phyloP scores from a whole-genome alignment of 1,140 invertebrate genomes.

The Cydia amplana region DNA sequence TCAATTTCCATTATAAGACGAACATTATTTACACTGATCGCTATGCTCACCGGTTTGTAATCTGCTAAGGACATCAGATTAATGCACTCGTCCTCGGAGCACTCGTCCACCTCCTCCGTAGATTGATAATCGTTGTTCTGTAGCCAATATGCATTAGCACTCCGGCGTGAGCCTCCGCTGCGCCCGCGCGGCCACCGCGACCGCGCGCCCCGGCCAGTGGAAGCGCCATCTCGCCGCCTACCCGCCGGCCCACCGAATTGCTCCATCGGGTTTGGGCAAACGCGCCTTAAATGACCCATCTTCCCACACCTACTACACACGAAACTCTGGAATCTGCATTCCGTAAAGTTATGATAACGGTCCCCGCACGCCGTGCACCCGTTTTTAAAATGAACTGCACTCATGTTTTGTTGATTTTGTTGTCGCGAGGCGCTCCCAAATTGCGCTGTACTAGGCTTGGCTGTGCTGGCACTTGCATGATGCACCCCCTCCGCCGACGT shows the following conservation, averaged over 20 bases:
- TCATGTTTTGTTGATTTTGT: no score
- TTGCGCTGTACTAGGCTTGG: not conserved
- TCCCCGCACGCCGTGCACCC: not conserved
- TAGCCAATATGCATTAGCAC: no score
- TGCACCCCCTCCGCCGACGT: not conserved
- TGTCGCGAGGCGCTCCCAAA: no score
- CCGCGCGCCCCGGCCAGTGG: not conserved
- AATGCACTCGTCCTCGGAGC: not conserved
- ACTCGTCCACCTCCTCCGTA: no score
- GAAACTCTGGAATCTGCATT: not conserved
- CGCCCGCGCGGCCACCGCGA: not conserved
- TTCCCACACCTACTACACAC: not conserved
- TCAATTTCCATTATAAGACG: constrained; percentile 23
- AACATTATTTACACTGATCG: not conserved
- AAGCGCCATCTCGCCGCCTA: not conserved
- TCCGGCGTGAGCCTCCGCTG: not conserved
- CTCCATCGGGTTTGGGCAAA: not conserved
- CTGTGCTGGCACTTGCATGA: no score
- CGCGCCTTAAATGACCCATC: not conserved
- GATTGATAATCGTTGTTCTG: no score
- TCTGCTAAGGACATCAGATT: constrained; percentile 20
- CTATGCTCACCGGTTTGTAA: constrained; percentile 25
- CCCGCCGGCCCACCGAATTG: no score
- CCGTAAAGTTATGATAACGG: not conserved
- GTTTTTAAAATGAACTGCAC: no score